Evolutionary conservation across 1,140 invertebrate species (phyloP).

Genomic region (Nymphalis io): DNA sequence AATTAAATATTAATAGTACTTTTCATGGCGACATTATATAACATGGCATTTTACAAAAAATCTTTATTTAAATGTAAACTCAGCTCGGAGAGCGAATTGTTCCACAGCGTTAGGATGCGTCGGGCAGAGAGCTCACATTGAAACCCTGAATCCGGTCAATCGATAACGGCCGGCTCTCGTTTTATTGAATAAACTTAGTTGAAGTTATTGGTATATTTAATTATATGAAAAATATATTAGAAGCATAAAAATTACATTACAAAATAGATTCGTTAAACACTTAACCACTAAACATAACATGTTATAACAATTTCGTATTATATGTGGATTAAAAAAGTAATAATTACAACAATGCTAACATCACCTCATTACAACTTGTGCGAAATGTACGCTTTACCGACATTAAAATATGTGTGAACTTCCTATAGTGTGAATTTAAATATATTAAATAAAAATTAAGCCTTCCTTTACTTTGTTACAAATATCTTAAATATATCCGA

Average conservation of each 20-base stretch:
- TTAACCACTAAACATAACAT: not conserved
- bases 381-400: conserved; percentile 9
- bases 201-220: not conserved
- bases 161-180: not conserved
- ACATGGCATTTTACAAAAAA: no score
- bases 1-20: not conserved
- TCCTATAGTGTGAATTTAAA: not conserved
- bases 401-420: not conserved
- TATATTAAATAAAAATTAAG: not conserved
- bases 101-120: no score
- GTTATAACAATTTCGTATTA: conserved; percentile 4
- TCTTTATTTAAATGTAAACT: no score
- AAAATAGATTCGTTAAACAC: conserved; percentile 3
- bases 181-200: not conserved
- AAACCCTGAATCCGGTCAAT: no score
- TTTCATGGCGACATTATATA: no score
- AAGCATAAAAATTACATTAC: not conserved
- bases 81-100: no score
- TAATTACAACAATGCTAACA: not conserved
- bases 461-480: not conserved
- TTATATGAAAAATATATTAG: not conserved
- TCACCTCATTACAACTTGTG: conserved; percentile 17
- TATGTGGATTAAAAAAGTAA: not conserved
- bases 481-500: not conserved
- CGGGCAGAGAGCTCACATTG: no score